These are phyloP conservation scores for Phyllostomus discolor DNA, from an alignment of 2,113 vertebrate genomes.

Conservation along the genomic window DNA sequence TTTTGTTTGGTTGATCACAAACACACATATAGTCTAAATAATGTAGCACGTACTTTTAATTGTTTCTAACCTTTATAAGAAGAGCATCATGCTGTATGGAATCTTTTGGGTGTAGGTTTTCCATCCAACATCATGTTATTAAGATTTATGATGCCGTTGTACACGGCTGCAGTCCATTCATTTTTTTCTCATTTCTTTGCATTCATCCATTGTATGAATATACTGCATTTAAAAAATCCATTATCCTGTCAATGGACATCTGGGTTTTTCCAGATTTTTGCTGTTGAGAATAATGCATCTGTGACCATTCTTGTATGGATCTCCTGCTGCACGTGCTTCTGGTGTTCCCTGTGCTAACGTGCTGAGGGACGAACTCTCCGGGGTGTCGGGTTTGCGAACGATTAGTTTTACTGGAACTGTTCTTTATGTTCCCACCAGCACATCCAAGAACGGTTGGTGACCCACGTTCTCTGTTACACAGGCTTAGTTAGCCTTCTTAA, in stretches of 20 bases:
- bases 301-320: background rate
- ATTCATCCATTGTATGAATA: background rate
- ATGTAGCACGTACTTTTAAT: background rate
- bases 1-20: background rate
- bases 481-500: background rate
- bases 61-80: background rate
- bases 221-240: background rate
- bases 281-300: background rate
- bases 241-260: background rate
- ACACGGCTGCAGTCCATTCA: background rate
- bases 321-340: background rate
- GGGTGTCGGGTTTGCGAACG: background rate
- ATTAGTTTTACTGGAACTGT: background rate
- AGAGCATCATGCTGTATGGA: background rate
- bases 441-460: background rate
- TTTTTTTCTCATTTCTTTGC: background rate
- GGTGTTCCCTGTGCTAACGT: background rate
- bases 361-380: background rate
- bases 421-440: background rate
- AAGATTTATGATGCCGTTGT: background rate
- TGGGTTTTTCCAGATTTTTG: conserved; percentile 11
- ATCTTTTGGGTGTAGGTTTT: background rate
- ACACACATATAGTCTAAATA: background rate
- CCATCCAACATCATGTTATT: background rate
- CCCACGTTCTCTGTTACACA: background rate